Evolutionary conservation across 2,113 vertebrate species (phyloP).

Genomic region (Mustelus asterias): DNA sequence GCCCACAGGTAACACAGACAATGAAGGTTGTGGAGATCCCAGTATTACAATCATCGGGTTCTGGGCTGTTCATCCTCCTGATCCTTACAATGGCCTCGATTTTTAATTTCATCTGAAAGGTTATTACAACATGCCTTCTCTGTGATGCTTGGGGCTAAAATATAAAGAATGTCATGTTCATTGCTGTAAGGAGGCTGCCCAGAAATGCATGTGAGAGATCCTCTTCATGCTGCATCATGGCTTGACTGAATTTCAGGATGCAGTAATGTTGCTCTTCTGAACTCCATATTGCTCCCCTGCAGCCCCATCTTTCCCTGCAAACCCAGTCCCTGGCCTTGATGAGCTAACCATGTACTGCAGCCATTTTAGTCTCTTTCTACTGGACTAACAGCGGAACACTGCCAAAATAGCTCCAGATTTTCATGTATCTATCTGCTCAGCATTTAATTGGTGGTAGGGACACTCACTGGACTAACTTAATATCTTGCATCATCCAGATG

Average conservation of each 20-base stretch:
- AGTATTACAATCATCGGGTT: neutral
- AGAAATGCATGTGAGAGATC: neutral
- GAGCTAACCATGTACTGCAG: neutral
- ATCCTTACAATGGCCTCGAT: neutral
- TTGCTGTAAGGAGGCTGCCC: neutral
- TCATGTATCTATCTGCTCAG: neutral
- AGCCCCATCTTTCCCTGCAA: neutral
- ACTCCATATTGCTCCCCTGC: neutral
- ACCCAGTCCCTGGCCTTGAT: neutral
- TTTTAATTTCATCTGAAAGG: neutral
- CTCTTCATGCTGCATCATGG: neutral
- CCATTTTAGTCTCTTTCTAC: neutral
- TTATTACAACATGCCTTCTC: neutral
- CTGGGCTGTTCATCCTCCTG: neutral
- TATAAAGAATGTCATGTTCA: neutral
- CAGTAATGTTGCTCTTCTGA: neutral
- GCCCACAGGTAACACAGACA: neutral
- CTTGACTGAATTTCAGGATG: neutral
- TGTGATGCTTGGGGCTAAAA: neutral
- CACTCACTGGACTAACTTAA: neutral
- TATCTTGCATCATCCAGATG: neutral
- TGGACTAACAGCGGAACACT: neutral
- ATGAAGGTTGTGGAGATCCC: neutral
- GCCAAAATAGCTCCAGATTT: neutral
- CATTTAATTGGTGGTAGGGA: neutral